Conservation (phyloP, 1,140 invertebrate species). For the Drosophila biarmipes region DNA sequence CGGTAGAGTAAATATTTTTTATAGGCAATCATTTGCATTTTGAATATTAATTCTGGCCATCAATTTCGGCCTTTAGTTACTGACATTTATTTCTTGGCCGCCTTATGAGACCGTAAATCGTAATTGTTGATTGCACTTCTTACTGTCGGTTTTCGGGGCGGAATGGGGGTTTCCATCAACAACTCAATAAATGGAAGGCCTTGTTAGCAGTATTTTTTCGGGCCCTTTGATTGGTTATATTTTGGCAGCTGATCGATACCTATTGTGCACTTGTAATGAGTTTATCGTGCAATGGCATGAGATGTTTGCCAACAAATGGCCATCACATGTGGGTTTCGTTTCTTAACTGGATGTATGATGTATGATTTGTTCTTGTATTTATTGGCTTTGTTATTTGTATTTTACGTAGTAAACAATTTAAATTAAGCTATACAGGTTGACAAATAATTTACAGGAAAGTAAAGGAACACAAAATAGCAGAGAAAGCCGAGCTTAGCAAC, state of each 20-base stretch:
- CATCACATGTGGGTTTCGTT: slow-evolving; percentile 18
- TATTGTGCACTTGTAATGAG: slow-evolving; percentile 34
- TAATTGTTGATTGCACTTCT: slow-evolving; percentile 78
- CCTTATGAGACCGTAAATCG: slow-evolving; percentile 78
- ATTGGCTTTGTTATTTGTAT: slow-evolving; percentile 20
- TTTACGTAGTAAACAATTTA: slow-evolving; percentile 50
- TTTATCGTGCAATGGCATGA: slow-evolving; percentile 26
- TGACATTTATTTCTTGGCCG: slow-evolving; percentile 79
- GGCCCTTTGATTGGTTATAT: slow-evolving; percentile 32
- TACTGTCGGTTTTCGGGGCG: slow-evolving; percentile 36
- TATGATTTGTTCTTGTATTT: slow-evolving; percentile 11
- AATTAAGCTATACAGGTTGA: slow-evolving; percentile 74
- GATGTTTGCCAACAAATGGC: slow-evolving; percentile 11
- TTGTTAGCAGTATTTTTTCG: slow-evolving; percentile 57
- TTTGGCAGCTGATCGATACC: slow-evolving; percentile 69
- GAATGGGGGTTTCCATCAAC: slow-evolving; percentile 42
- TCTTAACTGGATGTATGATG: neutral
- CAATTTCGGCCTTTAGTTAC: slow-evolving; percentile 57
- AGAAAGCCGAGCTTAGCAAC: slow-evolving; percentile 12
- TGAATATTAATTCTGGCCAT: slow-evolving; percentile 77
- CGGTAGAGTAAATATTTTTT: slow-evolving; percentile 66
- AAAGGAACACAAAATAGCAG: slow-evolving; percentile 74
- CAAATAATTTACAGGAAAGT: slow-evolving; percentile 72
- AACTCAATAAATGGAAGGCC: slow-evolving; percentile 68
- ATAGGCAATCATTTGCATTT: slow-evolving; percentile 77